Conservation (phyloP, 2,888 invertebrate species). For the Drosophila longiperda region DNA sequence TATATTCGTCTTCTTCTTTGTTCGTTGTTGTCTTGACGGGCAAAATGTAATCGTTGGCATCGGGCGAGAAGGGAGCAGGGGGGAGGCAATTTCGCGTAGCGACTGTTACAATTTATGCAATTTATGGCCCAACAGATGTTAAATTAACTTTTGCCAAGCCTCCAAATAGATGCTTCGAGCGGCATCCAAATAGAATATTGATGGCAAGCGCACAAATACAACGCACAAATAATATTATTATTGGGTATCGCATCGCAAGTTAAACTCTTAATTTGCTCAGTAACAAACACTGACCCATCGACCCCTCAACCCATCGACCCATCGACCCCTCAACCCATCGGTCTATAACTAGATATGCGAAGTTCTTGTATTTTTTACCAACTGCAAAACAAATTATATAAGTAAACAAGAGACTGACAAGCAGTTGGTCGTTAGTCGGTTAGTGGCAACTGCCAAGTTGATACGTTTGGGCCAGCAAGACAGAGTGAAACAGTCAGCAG, state of each 20-base stretch:
- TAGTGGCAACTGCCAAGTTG: constrained; percentile 18
- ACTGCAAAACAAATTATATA: constrained; percentile 14
- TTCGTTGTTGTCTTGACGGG: constrained; percentile 24
- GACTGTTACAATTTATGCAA: constrained; percentile 66
- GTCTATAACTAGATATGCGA: background rate
- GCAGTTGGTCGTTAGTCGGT: background rate
- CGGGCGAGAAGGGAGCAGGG: background rate
- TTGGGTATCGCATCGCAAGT: constrained; percentile 9
- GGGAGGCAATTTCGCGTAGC: background rate
- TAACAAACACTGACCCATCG: constrained; percentile 2
- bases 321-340: background rate
- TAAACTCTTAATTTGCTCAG: background rate
- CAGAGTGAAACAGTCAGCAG: constrained; percentile 6
- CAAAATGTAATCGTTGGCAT: constrained; percentile 11
- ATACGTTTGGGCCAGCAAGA: constrained; percentile 13
- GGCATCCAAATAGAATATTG: constrained; percentile 13
- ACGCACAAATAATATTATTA: constrained; percentile 8
- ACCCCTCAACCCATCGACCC: background rate
- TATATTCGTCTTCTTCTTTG: constrained; percentile 6
- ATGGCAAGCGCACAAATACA: background rate
- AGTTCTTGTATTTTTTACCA: constrained; percentile 21
- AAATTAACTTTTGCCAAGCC: constrained; percentile 69
- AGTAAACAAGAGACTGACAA: constrained; percentile 4
- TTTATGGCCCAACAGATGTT: constrained; percentile 72
- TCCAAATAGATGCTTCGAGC: constrained; percentile 43